Conservation (phyloP, 2,888 invertebrate genomes). For the Trissonchulus latispiculum region DNA sequence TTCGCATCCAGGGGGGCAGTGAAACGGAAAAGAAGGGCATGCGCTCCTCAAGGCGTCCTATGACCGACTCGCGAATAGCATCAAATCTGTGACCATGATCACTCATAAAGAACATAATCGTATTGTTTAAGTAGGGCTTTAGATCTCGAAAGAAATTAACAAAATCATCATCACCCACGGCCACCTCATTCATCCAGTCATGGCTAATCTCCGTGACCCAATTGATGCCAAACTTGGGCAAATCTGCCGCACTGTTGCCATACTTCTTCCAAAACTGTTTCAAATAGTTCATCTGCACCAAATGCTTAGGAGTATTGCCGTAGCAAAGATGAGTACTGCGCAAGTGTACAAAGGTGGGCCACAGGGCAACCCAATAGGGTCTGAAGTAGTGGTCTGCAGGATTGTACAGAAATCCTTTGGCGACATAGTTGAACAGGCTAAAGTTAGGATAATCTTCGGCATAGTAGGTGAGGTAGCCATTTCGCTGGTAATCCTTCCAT, state of each 20-base stretch:
- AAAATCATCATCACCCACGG: conserved; percentile 45
- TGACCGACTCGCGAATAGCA: conserved; percentile 41
- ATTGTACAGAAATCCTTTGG: conserved; percentile 43
- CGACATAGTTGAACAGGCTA: conserved; percentile 45
- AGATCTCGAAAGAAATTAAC: conserved; percentile 38
- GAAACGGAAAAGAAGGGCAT: conserved; percentile 37
- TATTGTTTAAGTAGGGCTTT: conserved; percentile 26
- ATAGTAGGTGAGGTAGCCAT: conserved; percentile 44
- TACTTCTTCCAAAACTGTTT: conserved; percentile 41
- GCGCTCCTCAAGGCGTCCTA: conserved; percentile 37
- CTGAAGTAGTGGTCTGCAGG: conserved; percentile 46
- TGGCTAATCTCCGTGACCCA: conserved; percentile 48
- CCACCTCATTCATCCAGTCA: conserved; percentile 46
- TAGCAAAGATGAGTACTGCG: conserved; percentile 36
- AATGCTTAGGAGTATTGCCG: conserved; percentile 36
- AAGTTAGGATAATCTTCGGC: conserved; percentile 46
- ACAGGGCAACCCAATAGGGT: conserved; percentile 41
- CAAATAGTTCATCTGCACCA: conserved; percentile 39
- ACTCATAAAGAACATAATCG: conserved; percentile 39
- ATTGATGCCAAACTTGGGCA: conserved; percentile 41
- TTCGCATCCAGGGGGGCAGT: conserved; percentile 29
- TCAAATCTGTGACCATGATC: conserved; percentile 49
- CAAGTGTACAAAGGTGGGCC: conserved; percentile 37
- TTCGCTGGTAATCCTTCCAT: conserved; percentile 43
- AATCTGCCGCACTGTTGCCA: conserved; percentile 1